These are phyloP conservation scores for Tylochromis polylepis DNA, from an alignment of 2,113 vertebrate species.

Conservation along the genomic window DNA sequence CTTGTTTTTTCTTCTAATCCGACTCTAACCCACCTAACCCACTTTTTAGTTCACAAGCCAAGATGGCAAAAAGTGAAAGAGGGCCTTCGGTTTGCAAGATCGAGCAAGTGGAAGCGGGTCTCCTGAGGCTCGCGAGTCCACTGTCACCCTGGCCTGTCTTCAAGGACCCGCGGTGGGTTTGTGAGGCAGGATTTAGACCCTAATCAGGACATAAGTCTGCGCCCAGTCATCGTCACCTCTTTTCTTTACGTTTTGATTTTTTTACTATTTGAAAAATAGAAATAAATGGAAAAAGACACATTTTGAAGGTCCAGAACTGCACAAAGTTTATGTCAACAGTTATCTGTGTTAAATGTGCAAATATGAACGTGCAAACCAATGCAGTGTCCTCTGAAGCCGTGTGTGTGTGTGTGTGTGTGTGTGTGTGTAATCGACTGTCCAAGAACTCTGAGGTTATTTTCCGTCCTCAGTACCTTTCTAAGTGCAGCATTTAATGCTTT, in stretches of 20 bases:
- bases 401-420: neutral
- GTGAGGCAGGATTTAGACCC: neutral
- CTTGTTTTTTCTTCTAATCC: too few species aligned
- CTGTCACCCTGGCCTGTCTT: neutral
- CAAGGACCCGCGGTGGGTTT: neutral
- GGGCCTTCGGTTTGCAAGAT: neutral
- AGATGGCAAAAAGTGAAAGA: neutral
- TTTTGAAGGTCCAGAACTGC: neutral
- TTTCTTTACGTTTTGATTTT: too few species aligned
- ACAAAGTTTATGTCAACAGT: neutral
- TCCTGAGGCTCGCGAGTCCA: neutral
- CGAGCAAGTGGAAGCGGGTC: accelerated
- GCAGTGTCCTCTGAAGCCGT: neutral
- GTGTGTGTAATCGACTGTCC: slow-evolving; percentile 22
- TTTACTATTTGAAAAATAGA: neutral
- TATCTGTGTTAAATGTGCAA: too few species aligned
- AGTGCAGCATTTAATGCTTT: slow-evolving; percentile 27
- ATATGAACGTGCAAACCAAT: accelerated
- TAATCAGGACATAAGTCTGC: neutral
- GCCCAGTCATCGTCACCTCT: accelerated
- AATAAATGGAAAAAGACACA: accelerated
- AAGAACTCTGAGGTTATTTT: slow-evolving; percentile 45
- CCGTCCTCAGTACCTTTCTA: slow-evolving; percentile 26
- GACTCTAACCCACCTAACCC: too few species aligned
- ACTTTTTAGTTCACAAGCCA: accelerated